These are phyloP conservation scores for Aphis craccivora DNA, from an alignment of 1,140 invertebrate genomes.

Conservation along the genomic window DNA sequence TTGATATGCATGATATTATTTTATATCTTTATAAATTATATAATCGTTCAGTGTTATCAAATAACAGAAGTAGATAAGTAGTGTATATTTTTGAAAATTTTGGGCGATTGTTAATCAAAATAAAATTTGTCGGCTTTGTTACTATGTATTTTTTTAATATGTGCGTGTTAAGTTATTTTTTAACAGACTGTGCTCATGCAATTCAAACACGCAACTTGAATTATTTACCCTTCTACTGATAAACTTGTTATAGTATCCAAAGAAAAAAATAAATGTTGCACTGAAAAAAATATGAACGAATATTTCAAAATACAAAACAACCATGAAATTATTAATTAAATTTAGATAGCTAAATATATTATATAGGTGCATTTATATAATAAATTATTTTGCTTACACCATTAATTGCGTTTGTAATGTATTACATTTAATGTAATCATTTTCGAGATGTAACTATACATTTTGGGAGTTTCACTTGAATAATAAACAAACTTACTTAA, in stretches of 20 bases:
- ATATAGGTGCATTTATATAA: not conserved
- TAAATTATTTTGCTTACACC: not conserved
- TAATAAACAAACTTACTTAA: not conserved
- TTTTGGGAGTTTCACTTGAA: not conserved
- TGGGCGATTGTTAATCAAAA: not conserved
- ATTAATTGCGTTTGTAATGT: not conserved
- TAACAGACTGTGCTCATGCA: conserved; percentile 29
- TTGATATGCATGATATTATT: not conserved
- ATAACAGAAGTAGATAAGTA: not conserved
- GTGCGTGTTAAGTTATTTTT: conserved; percentile 40
- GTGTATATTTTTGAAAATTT: not conserved
- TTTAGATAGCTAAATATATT: not conserved
- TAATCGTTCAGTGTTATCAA: not conserved
- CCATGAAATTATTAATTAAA: conserved; percentile 16
- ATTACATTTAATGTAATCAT: not conserved
- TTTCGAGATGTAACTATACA: not conserved
- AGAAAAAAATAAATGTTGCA: conserved; percentile 18
- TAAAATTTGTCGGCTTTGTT: not conserved
- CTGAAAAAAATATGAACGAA: conserved; percentile 15
- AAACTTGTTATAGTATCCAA: conserved; percentile 43
- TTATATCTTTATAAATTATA: not conserved
- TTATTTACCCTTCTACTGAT: conserved; percentile 41
- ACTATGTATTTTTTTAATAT: conserved; percentile 24
- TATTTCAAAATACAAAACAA: conserved; percentile 25
- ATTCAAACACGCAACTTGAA: conserved; percentile 44